Conservation (phyloP, 2,113 vertebrate genomes). For the Leptodactylus fuscus region DNA sequence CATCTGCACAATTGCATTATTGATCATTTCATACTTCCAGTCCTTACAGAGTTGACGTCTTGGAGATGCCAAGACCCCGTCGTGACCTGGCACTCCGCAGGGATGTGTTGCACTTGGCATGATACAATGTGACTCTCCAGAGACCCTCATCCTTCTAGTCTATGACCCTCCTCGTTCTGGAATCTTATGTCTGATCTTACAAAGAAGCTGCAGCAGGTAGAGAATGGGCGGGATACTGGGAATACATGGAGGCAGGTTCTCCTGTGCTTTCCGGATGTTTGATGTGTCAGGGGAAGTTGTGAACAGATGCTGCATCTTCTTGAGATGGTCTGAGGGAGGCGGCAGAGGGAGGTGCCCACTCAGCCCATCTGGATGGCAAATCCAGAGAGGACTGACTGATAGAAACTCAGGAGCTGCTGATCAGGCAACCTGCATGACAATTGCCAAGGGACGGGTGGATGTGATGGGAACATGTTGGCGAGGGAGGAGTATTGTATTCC, state of each 20-base stretch:
- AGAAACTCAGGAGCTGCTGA: slow-evolving; percentile 31
- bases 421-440: slow-evolving; percentile 12
- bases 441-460: background rate
- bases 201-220: slow-evolving; percentile 7
- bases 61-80: background rate
- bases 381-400: slow-evolving; percentile 29
- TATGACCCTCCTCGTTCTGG: background rate
- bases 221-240: background rate
- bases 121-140: background rate
- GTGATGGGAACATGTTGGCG: slow-evolving; percentile 23
- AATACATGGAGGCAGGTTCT: slow-evolving; percentile 20
- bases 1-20: slow-evolving; percentile 37
- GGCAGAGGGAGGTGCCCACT: slow-evolving; percentile 13
- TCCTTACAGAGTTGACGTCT: background rate
- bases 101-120: background rate
- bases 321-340: slow-evolving; percentile 40
- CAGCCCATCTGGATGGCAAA: slow-evolving; percentile 51
- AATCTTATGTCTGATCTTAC: background rate
- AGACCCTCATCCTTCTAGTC: too few relatives aligned
- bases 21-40: slow-evolving; percentile 4
- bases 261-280: slow-evolving; percentile 45
- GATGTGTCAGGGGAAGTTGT: slow-evolving; percentile 50
- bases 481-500: slow-evolving; percentile 38
- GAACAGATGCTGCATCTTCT: slow-evolving; percentile 50
- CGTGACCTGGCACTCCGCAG: background rate